Conservation (phyloP, 2,888 invertebrate species). For the Sphaerophoria rueppellii region DNA sequence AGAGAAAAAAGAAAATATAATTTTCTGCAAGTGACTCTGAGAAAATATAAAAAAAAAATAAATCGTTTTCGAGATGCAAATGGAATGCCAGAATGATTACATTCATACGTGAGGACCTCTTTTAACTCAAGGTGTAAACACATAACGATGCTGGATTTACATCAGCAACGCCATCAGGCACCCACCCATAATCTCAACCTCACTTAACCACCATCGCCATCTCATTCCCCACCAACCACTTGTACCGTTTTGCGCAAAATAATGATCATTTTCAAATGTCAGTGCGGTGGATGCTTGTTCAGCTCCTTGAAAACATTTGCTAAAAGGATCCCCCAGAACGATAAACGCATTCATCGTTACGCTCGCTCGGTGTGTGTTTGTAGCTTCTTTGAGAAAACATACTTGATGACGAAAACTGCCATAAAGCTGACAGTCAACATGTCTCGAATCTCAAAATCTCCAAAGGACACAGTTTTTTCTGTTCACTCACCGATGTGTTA, state of each 20-base stretch:
- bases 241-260: conserved; percentile 59
- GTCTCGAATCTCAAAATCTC: conserved; percentile 61
- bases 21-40: conserved; percentile 33
- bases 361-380: conserved; percentile 6
- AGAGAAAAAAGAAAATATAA: neutral
- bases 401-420: conserved; percentile 59
- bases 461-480: conserved; percentile 36
- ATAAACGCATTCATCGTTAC: conserved; percentile 68
- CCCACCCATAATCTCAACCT: neutral
- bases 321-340: conserved; percentile 24
- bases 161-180: neutral
- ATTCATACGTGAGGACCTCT: conserved; percentile 66
- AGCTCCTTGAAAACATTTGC: neutral
- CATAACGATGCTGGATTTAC: conserved; percentile 49
- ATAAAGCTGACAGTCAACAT: conserved; percentile 70
- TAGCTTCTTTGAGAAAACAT: conserved; percentile 12
- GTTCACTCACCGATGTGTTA: conserved; percentile 8
- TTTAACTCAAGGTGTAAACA: conserved; percentile 63
- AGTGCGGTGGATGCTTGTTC: neutral
- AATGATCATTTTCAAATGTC: conserved; percentile 53
- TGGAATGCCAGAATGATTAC: conserved; percentile 70
- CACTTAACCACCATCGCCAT: neutral
- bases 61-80: conserved; percentile 63
- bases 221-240: conserved; percentile 26
- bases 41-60: conserved; percentile 38